Conservation (phyloP, 2,888 invertebrate genomes). For the Merodon equestris region DNA sequence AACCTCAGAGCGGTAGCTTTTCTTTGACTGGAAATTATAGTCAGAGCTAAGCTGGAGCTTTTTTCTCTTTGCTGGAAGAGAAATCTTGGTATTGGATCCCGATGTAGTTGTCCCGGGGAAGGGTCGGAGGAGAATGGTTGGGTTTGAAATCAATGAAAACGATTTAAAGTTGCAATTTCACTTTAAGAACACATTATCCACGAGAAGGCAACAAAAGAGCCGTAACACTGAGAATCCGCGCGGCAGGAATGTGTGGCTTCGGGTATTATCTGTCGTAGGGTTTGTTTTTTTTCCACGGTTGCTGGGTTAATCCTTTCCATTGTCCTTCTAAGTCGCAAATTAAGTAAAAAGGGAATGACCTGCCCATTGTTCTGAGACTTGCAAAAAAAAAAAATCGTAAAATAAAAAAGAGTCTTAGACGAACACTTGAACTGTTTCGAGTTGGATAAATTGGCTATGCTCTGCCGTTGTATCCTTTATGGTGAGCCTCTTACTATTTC, state of each 20-base stretch:
- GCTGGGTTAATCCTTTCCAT: slow-evolving; percentile 52
- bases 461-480: slow-evolving; percentile 21
- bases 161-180: slow-evolving; percentile 50
- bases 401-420: slow-evolving; percentile 1
- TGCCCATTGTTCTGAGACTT: slow-evolving; percentile 33
- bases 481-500: slow-evolving; percentile 23
- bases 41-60: not conserved
- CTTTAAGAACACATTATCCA: slow-evolving; percentile 45
- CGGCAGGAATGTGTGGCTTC: too few relatives aligned
- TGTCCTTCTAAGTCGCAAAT: slow-evolving; percentile 48
- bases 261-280: not conserved
- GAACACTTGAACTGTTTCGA: slow-evolving; percentile 31
- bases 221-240: not conserved
- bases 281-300: not conserved
- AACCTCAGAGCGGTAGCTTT: slow-evolving; percentile 9
- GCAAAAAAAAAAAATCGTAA: not conserved
- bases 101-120: not conserved
- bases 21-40: not conserved
- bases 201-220: not conserved
- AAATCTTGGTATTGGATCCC: not conserved
- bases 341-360: slow-evolving; percentile 52
- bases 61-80: slow-evolving; percentile 33
- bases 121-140: slow-evolving; percentile 2
- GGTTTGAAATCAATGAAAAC: slow-evolving; percentile 54
- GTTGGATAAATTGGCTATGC: slow-evolving; percentile 16